Conservation (phyloP, 2,888 invertebrate genomes). For the Proisotoma minuta region DNA sequence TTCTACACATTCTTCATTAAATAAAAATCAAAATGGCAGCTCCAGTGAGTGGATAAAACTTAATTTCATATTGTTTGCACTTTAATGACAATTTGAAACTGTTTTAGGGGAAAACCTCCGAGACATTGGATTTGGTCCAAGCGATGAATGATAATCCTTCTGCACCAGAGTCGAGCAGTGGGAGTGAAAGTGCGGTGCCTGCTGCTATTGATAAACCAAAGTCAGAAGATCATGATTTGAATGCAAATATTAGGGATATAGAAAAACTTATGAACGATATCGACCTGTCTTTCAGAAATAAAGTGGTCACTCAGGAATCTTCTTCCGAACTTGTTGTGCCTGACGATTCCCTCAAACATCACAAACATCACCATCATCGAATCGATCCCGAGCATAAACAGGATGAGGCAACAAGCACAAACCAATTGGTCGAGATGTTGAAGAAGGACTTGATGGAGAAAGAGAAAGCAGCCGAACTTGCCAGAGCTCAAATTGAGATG, state of each 20-base stretch:
- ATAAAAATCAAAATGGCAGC: too few species aligned
- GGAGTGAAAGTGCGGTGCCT: neutral
- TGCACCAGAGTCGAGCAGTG: neutral
- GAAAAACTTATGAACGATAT: neutral
- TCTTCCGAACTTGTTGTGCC: slow-evolving; percentile 24
- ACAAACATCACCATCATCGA: neutral
- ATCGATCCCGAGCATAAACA: neutral
- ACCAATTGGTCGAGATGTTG: too few species aligned
- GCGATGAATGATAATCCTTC: neutral
- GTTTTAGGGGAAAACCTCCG: slow-evolving; percentile 28
- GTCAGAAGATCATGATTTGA: neutral
- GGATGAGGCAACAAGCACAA: neutral
- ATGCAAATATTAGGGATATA: neutral
- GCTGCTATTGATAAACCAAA: neutral
- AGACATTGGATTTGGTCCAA: slow-evolving; percentile 28
- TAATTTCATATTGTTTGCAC: too few species aligned
- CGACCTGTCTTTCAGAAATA: slow-evolving; percentile 10
- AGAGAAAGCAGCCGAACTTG: neutral
- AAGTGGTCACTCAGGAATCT: slow-evolving; percentile 24
- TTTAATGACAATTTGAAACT: too few species aligned
- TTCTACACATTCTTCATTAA: too few species aligned
- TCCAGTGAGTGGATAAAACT: too few species aligned
- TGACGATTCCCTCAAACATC: neutral
- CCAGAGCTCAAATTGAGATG: neutral
- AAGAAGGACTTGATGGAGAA: slow-evolving; percentile 4